Base-by-base conservation (phyloP, 2,113 vertebrate genomes). In the Saccopteryx leptura region DNA sequence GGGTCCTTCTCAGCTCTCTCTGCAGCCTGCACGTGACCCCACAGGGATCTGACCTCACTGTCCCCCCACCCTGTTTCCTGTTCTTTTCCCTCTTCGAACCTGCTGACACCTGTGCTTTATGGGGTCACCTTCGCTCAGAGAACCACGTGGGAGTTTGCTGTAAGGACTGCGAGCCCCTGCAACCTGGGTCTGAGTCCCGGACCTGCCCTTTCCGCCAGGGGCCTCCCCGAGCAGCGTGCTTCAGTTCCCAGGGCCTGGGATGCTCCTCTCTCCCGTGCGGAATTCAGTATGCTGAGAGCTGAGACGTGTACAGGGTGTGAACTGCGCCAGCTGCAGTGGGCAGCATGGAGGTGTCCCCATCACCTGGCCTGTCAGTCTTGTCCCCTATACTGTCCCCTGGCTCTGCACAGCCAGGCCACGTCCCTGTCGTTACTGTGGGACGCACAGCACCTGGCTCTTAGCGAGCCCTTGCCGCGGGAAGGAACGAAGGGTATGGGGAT, bases 291-390 rank as follows among this genome's bases (percentile, higher is more conserved):
- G 0, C 0, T 13, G 56, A 12, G 9, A 4, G 0, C 0, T 18
- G 56, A 12, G 9, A 4, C 7, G 15, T 1, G 6, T 14, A 39
- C 14, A 11, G 10, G 63, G 14, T 39, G 6, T 1, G n/a, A 18
- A 10, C 48, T 15, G 60, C 8, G 13, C 12, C 23, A 4, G 63
- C 19, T 2, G 4, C 12, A 15, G 75, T 2, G n/a, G 33, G 24
- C n/a, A 4, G n/a, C 11, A 0, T 0, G 0, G 14, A 4, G 3
- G n/a, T 3, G 21, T 5, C 31, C 31, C n/a, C 8, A 2, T 4
- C 23, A 8, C 9, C 8, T 1, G 15, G 13, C 0, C 0, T 4
- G 14, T 39, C 39, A 39, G 39, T 39, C 39, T 39, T 39, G 39
- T 39, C 5, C 60, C 68, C 26, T 10, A 0, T 5, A 2, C 7